phyloP scores from a whole-genome alignment of 2,797 vertebrate species.

The Mus caroli region DNA sequence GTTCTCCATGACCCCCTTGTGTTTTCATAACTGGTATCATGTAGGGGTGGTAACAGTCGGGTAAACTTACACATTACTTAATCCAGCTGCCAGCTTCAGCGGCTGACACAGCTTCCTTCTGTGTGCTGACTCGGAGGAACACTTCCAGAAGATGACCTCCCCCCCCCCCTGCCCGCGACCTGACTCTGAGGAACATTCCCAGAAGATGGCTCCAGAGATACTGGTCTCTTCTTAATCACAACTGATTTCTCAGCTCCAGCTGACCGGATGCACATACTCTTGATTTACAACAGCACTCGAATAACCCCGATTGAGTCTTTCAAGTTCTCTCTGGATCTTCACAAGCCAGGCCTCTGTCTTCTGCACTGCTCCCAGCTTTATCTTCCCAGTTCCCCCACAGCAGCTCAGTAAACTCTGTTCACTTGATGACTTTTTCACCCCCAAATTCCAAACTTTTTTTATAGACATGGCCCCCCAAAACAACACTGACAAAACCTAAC shows the following conservation, averaged over 20 bases:
- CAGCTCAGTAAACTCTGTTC: not conserved
- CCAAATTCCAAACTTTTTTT: not conserved
- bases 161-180: no score
- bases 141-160: not conserved
- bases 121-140: not conserved
- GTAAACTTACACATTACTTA: not conserved
- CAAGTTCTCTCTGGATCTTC: not conserved
- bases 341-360: no score
- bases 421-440: no score
- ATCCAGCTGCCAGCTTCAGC: not conserved
- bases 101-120: not conserved
- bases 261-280: not conserved
- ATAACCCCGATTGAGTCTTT: not conserved
- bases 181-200: not conserved
- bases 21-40: not conserved
- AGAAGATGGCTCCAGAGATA: not conserved
- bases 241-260: not conserved
- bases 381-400: not conserved
- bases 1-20: not conserved
- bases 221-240: not conserved
- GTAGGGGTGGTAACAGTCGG: not conserved
- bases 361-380: not conserved
- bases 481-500: not conserved
- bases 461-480: not conserved
- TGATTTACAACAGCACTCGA: not conserved